Conservation (phyloP, 2,113 vertebrate genomes). For the Hemicordylus capensis region DNA sequence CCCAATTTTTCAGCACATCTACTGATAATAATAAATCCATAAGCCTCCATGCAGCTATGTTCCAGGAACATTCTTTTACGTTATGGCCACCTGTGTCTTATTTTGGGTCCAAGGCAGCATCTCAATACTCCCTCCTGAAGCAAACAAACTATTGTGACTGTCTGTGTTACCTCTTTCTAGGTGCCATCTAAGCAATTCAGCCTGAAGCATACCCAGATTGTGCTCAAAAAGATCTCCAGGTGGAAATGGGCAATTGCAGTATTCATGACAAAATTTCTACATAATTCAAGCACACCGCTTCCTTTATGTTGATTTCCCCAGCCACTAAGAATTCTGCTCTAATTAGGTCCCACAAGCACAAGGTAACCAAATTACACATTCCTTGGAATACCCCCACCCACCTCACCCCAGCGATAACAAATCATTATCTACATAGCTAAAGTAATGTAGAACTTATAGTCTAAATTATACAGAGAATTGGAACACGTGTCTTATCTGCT, state of each 20-base stretch:
- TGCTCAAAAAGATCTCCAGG: not conserved
- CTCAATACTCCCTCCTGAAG: not conserved
- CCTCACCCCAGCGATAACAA: conserved; percentile 39
- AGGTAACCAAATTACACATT: conserved; percentile 55
- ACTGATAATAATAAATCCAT: rapidly evolving
- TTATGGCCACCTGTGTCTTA: not conserved
- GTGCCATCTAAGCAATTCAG: not conserved
- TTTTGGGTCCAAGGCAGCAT: not conserved
- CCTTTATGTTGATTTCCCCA: conserved; percentile 23
- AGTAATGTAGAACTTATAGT: conserved; percentile 33
- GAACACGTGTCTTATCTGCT: conserved; percentile 26
- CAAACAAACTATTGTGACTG: not conserved
- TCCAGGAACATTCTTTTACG: not conserved
- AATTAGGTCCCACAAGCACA: conserved; percentile 58
- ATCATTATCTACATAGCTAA: conserved; percentile 47
- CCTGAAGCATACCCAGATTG: conserved; percentile 11
- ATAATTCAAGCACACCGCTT: conserved; percentile 55
- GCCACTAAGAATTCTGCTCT: conserved; percentile 18
- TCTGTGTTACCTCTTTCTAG: rapidly evolving
- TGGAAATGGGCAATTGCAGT: conserved; percentile 37
- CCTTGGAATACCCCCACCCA: conserved; percentile 1
- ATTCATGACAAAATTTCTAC: conserved; percentile 41
- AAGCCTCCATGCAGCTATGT: not conserved
- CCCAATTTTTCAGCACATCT: not conserved
- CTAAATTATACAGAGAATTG: conserved; percentile 53